Conservation (phyloP, 2,113 vertebrate species). For the Rynchops niger region DNA sequence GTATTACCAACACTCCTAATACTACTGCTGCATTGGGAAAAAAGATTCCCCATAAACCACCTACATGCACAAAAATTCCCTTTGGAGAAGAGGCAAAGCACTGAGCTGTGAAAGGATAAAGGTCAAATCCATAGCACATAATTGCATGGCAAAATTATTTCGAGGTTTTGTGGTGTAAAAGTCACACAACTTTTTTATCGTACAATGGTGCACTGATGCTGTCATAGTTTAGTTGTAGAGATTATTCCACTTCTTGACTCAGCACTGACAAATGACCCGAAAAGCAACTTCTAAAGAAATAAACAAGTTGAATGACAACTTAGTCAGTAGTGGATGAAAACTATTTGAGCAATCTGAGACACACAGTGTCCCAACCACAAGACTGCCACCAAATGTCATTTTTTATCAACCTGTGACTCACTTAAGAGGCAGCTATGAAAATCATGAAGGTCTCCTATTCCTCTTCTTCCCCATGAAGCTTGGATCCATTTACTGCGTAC, state of each 20-base stretch:
- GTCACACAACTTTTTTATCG: background rate
- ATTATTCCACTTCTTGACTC: background rate
- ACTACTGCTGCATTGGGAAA: background rate
- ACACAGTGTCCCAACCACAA: background rate
- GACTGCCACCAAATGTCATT: background rate
- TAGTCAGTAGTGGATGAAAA: background rate
- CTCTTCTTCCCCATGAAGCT: background rate
- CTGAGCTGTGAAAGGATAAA: background rate
- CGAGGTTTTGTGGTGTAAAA: conserved; percentile 19
- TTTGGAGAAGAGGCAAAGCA: background rate
- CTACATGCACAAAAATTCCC: background rate
- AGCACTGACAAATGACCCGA: background rate
- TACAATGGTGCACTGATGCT: background rate
- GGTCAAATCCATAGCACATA: background rate
- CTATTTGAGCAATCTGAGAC: background rate
- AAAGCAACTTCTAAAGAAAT: background rate
- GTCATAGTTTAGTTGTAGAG: background rate
- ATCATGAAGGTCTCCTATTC: background rate
- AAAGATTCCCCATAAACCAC: background rate
- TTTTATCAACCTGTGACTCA: conserved; percentile 7
- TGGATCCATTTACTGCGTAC: background rate
- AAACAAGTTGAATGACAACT: conserved; percentile 15
- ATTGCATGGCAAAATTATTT: background rate
- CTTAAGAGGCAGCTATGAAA: background rate
- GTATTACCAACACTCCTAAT: background rate